Conservation (phyloP, 1,140 invertebrate genomes). For the Gyrodactylus bullatarudis region DNA sequence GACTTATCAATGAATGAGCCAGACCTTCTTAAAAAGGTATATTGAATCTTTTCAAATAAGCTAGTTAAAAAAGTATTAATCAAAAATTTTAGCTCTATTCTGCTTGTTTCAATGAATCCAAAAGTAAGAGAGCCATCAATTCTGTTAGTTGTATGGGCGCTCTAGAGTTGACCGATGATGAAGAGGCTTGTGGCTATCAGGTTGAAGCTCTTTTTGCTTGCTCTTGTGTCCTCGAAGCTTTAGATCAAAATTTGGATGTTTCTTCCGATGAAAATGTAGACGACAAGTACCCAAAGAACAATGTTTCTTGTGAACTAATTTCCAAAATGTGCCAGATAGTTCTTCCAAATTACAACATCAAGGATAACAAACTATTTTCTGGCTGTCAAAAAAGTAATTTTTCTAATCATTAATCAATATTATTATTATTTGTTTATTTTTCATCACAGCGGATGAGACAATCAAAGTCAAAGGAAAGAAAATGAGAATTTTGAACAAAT, state of each 20-base stretch:
- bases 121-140: not conserved
- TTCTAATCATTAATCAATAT: no score
- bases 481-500: not conserved
- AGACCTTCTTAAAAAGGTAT: not conserved
- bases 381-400: not conserved
- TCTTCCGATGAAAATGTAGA: not conserved
- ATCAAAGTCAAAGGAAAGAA: not conserved
- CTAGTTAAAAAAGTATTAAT: no score
- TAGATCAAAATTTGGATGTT: not conserved
- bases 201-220: not conserved
- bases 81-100: no score
- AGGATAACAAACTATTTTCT: not conserved
- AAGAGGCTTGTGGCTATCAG: not conserved
- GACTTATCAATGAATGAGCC: not conserved
- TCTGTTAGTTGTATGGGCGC: not conserved
- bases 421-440: no score
- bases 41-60: not conserved
- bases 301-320: not conserved
- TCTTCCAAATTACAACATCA: not conserved
- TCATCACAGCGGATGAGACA: not conserved
- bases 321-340: not conserved
- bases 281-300: not conserved
- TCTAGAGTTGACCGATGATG: not conserved
- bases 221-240: not conserved
- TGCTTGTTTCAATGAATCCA: not conserved